Conservation (phyloP, 2,113 vertebrate genomes). For the Pristiophorus japonicus region DNA sequence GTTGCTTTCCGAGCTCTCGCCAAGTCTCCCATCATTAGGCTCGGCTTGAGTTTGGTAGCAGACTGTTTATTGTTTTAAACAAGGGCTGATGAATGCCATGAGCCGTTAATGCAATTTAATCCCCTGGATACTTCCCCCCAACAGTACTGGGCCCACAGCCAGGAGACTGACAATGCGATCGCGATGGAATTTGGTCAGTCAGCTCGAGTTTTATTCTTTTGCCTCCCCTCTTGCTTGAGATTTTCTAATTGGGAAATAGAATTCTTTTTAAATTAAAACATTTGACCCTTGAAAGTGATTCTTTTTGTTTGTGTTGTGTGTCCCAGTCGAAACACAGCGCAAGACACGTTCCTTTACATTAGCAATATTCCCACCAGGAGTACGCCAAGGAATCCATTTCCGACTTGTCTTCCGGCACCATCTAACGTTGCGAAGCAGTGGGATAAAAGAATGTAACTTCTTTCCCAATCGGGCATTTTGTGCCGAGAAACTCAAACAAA, state of each 20-base stretch:
- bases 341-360: too few species aligned
- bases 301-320: not conserved
- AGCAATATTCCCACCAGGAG: not conserved
- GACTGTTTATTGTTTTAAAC: slow-evolving; percentile 8
- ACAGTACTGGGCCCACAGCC: not conserved
- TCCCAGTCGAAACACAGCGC: not conserved
- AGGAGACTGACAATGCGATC: not conserved
- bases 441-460: not conserved
- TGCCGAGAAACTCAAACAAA: not conserved
- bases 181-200: not conserved
- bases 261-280: too few species aligned
- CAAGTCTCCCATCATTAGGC: not conserved
- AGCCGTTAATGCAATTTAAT: not conserved
- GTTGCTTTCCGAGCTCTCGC: not conserved
- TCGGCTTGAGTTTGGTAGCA: not conserved
- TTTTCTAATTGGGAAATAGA: too few species aligned
- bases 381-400: not conserved
- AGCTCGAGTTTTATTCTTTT: not conserved
- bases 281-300: not conserved
- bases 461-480: not conserved
- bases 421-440: not conserved
- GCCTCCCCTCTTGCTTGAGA: not conserved
- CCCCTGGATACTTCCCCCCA: not conserved
- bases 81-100: not conserved
- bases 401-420: not conserved